Evolutionary conservation across 2,113 vertebrate species (phyloP).

Genomic region (Cyrtonyx montezumae): DNA sequence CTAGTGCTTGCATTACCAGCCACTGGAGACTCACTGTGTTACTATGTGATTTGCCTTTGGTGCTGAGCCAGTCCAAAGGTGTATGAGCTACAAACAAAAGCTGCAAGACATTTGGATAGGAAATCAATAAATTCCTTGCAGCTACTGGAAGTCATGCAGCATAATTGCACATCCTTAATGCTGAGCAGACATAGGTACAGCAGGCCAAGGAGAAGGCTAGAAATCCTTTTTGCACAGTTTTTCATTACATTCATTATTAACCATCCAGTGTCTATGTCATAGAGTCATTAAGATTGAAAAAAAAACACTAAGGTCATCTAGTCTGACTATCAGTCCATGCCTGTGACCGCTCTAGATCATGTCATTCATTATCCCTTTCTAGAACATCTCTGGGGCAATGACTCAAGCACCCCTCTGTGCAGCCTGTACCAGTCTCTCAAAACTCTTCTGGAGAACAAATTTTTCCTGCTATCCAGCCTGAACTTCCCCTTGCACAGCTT

Average conservation of each 20-base stretch:
- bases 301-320: too few species aligned
- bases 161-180: background rate
- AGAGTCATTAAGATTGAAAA: too few species aligned
- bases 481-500: too few species aligned
- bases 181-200: background rate
- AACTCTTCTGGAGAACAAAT: too few species aligned
- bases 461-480: too few species aligned
- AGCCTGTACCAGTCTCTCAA: too few species aligned
- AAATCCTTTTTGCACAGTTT: background rate
- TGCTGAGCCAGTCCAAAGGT: background rate
- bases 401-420: too few species aligned
- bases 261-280: background rate
- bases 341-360: too few species aligned
- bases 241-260: background rate
- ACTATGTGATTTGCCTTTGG: background rate
- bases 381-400: too few species aligned
- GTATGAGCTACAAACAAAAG: background rate
- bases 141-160: background rate
- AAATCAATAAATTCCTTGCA: background rate
- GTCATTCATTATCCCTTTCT: too few species aligned
- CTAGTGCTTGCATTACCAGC: background rate
- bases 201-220: background rate
- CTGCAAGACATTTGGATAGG: background rate
- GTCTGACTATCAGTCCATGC: too few species aligned
- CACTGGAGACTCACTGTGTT: background rate